phyloP scores from a whole-genome alignment of 2,888 invertebrate genomes.

The Drosophila anomalipes region DNA sequence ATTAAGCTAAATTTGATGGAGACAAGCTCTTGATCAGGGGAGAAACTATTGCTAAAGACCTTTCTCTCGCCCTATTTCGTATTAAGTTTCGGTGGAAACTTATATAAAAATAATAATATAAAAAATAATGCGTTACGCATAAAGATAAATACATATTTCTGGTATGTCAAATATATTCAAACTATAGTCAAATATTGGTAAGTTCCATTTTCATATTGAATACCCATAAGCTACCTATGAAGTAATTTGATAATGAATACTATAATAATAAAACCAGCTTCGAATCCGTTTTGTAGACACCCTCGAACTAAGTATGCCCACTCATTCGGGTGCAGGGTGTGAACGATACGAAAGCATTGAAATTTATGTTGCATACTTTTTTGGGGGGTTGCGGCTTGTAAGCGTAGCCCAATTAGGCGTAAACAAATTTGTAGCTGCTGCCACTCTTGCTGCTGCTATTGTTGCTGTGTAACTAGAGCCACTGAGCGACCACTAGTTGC shows the following conservation, averaged over 20 bases:
- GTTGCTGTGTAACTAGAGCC: conserved; percentile 37
- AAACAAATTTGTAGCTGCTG: conserved; percentile 68
- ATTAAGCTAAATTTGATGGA: not conserved
- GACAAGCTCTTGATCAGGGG: not conserved
- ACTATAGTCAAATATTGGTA: not conserved
- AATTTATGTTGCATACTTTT: conserved; percentile 64
- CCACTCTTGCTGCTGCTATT: conserved; percentile 27
- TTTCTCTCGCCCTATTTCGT: too few relatives aligned
- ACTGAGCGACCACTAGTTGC: conserved; percentile 58
- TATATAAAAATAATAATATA: not conserved
- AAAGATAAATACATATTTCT: not conserved
- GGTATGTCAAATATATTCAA: not conserved
- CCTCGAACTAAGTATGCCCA: not conserved
- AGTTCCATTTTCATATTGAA: not conserved
- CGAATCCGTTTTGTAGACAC: not conserved
- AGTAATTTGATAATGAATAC: not conserved
- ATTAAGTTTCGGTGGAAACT: not conserved
- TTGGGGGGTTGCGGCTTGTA: conserved; percentile 56
- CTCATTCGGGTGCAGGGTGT: conserved; percentile 19
- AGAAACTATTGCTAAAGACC: not conserved
- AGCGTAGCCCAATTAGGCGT: conserved; percentile 77
- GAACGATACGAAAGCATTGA: conserved; percentile 17
- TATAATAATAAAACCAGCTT: not conserved
- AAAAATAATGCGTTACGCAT: not conserved
- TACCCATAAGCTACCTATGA: not conserved